Evolutionary conservation across 2,888 invertebrate species (phyloP), one percentile per base, ranked within the genome.

Genomic region (Tetrapedia diversipes): DNA sequence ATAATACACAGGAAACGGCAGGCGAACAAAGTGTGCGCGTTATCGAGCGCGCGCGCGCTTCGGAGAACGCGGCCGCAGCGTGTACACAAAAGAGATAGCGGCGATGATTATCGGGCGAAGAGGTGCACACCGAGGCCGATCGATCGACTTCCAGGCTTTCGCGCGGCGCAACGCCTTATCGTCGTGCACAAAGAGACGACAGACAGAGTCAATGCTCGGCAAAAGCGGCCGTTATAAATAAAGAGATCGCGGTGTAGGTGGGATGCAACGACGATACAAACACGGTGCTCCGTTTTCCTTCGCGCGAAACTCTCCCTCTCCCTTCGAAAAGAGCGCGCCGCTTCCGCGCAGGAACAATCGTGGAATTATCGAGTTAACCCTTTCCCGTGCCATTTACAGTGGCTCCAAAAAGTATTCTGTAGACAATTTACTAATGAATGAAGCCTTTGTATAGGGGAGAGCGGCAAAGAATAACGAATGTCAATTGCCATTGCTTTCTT

Each of bases 161-260:
- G 24, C 34, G 27, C 29, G 29, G 60, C 59, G 22, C n/a, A n/a
- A n/a, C 0, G 34, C 2, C 49, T 63, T 68, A 63, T 73, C 73
- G 43, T 27, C 19, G 56, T 29, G 22, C 45, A n/a, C 24, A n/a
- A 24, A 57, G 39, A 27, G n/a, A 24, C 57, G n/a, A 24, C 57
- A 61, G 53, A 70, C n/a, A 49, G 70, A 80, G 79, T 79, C 79
- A 79, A 73, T 56, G 72, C 51, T 60, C 72, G 37, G 41, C 67
- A 43, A 64, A 73, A 60, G 68, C 34, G 39, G 24, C 24, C 3
- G 45, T 54, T 57, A 59, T 61, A 66, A 53, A 64, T 64, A 63
- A 63, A 53, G 16, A 10, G 29, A 64, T 34, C 60, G 19, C 2
- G 32, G 16, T 19, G 56, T 66, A 56, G 45, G 56, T 24, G 56